Evolutionary conservation across 2,797 vertebrate species (phyloP).

Genomic region (Clamator glandarius): DNA sequence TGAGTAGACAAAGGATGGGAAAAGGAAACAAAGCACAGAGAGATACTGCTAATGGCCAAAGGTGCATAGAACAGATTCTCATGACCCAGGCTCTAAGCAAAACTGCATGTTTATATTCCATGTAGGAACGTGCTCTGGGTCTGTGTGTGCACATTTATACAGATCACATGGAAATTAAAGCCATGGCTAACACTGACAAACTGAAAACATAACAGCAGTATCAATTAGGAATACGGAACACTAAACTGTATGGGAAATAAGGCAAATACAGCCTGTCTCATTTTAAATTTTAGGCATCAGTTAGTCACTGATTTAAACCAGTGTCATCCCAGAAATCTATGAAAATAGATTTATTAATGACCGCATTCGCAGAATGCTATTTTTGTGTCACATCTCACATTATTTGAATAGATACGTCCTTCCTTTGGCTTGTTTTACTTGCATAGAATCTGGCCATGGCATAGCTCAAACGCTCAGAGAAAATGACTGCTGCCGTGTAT

Average conservation of each 20-base stretch:
- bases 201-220: background rate
- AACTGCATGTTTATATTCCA: background rate
- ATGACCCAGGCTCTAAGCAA: background rate
- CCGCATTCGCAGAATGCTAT: background rate
- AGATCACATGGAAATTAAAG: background rate
- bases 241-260: background rate
- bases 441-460: background rate
- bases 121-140: background rate
- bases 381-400: background rate
- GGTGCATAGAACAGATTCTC: background rate
- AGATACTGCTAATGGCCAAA: background rate
- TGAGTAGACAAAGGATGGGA: background rate
- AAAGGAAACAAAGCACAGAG: background rate
- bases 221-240: background rate
- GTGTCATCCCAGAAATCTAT: background rate
- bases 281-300: background rate
- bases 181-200: background rate
- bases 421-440: background rate
- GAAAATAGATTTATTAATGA: background rate
- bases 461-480: background rate
- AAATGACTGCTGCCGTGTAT: background rate
- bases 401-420: background rate
- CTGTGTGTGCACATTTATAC: background rate
- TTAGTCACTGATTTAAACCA: background rate
- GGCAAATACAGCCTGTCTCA: background rate